Conservation (phyloP, 1,140 invertebrate species). For the Drosophila yakuba region DNA sequence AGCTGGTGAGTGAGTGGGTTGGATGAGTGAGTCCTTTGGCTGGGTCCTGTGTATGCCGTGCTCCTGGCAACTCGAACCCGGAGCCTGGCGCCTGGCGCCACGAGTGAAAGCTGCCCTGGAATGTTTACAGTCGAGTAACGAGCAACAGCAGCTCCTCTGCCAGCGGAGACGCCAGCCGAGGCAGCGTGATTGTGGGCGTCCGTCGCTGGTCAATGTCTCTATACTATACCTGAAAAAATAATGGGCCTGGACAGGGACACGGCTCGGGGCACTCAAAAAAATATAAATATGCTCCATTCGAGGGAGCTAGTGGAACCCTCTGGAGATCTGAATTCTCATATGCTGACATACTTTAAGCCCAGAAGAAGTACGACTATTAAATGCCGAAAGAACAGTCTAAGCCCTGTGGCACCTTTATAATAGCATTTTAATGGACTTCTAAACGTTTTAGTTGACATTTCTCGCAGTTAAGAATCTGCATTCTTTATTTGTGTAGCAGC, state of each 20-base stretch:
- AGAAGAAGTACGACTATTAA: background rate
- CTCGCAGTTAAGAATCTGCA: no score
- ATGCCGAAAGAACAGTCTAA: background rate
- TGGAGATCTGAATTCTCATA: background rate
- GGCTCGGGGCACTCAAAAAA: slow-evolving; percentile 17
- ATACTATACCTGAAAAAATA: slow-evolving; percentile 82
- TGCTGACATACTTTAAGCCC: background rate
- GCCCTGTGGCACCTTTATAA: no score
- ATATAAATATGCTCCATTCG: background rate
- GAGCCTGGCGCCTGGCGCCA: slow-evolving; percentile 1
- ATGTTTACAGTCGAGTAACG: slow-evolving; percentile 74
- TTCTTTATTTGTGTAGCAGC: no score
- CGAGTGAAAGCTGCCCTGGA: slow-evolving; percentile 77
- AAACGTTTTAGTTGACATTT: no score
- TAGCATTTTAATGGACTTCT: no score
- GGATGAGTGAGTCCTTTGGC: background rate
- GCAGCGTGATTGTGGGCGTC: slow-evolving; percentile 61
- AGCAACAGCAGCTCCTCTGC: slow-evolving; percentile 26
- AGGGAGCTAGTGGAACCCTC: background rate
- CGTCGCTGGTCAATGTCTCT: slow-evolving; percentile 75
- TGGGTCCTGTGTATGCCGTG: slow-evolving; percentile 28
- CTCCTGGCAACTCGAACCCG: background rate
- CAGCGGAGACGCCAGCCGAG: slow-evolving; percentile 15
- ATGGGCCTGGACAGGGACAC: slow-evolving; percentile 47
- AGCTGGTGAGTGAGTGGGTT: background rate